Evolutionary conservation across 2,797 vertebrate genomes (phyloP).

Genomic region (Chelon auratus): DNA sequence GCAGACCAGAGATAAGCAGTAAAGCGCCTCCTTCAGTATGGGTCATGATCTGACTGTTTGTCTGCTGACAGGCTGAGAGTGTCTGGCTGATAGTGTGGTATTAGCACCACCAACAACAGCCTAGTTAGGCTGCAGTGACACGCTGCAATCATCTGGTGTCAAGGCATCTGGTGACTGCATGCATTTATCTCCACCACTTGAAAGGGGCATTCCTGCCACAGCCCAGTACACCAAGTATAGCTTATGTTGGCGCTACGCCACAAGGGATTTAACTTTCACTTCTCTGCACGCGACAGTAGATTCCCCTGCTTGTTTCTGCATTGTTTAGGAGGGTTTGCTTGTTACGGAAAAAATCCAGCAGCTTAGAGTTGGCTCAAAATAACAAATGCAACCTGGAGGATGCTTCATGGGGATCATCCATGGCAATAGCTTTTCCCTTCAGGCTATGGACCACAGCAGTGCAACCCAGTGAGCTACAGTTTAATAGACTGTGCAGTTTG

Average conservation of each 20-base stretch:
- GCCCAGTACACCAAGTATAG: background rate
- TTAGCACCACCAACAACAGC: slow-evolving; percentile 47
- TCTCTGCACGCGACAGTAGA: background rate
- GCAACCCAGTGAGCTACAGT: background rate
- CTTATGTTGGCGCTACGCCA: slow-evolving; percentile 1
- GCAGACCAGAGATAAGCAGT: slow-evolving; percentile 10
- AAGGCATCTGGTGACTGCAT: slow-evolving; percentile 23
- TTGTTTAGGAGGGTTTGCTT: slow-evolving; percentile 21
- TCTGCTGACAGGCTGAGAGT: slow-evolving; percentile 41
- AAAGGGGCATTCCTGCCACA: background rate
- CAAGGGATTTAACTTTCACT: slow-evolving; percentile 7
- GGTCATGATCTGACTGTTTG: slow-evolving; percentile 35
- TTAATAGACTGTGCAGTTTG: slow-evolving; percentile 19
- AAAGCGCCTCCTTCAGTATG: slow-evolving; percentile 32
- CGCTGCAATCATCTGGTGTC: slow-evolving; percentile 31
- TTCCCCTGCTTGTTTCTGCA: slow-evolving; percentile 6
- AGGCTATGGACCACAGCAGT: slow-evolving; percentile 2
- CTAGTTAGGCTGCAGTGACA: slow-evolving; percentile 9
- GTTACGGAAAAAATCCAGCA: background rate
- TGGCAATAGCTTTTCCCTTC: slow-evolving; percentile 1
- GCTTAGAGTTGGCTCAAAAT: background rate
- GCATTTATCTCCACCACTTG: slow-evolving; percentile 25
- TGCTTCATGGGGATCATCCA: slow-evolving; percentile 16
- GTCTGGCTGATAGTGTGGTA: slow-evolving; percentile 27
- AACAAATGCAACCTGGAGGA: slow-evolving; percentile 13